A percentile compares a stretch with the other conserved stretches of the same genome.
These are phyloP conservation scores for Ophiodon elongatus DNA, from an alignment of 2,113 vertebrate species.

Conservation along the genomic window DNA sequence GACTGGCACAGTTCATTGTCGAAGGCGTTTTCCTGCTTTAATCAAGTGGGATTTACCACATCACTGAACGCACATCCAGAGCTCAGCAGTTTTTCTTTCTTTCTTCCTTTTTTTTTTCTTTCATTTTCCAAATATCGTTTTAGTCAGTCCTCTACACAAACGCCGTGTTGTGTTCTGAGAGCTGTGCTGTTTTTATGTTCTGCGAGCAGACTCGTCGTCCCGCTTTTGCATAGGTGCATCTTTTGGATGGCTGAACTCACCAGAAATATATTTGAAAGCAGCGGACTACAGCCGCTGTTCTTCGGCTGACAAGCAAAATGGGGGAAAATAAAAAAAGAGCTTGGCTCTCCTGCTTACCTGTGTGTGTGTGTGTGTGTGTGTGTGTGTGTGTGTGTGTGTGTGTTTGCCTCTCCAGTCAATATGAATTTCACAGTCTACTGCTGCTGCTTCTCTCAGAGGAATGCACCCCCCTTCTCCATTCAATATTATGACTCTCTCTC, in stretches of 20 bases:
- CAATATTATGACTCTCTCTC: constrained; percentile 79
- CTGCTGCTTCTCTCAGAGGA: constrained; percentile 78
- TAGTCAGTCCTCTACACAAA: constrained; percentile 7
- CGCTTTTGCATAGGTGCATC: constrained; percentile 41
- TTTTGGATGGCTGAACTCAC: constrained; percentile 57
- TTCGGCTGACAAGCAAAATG: constrained; percentile 52
- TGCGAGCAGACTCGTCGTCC: not conserved
- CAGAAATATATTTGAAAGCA: constrained; percentile 41
- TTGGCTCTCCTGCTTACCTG: constrained; percentile 76
- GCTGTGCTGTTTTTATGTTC: constrained; percentile 8
- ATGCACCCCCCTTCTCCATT: constrained; percentile 69
- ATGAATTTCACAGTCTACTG: constrained; percentile 84
- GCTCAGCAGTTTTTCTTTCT: constrained; percentile 56
- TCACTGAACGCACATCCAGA: constrained; percentile 67
- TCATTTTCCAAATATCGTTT: constrained; percentile 55
- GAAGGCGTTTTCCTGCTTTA: constrained; percentile 78
- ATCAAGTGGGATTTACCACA: constrained; percentile 86
- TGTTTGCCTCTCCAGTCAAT: constrained; percentile 81
- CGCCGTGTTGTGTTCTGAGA: constrained; percentile 40
- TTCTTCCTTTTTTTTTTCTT: constrained; percentile 9
- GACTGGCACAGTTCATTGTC: constrained; percentile 77
- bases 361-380: constrained; percentile 60
- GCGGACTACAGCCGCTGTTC: constrained; percentile 44
- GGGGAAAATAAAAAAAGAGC: constrained; percentile 43
- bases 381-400: constrained; percentile 64